Base-by-base conservation (phyloP, 2,797 vertebrate genomes). In the Phylloscopus collybita region DNA sequence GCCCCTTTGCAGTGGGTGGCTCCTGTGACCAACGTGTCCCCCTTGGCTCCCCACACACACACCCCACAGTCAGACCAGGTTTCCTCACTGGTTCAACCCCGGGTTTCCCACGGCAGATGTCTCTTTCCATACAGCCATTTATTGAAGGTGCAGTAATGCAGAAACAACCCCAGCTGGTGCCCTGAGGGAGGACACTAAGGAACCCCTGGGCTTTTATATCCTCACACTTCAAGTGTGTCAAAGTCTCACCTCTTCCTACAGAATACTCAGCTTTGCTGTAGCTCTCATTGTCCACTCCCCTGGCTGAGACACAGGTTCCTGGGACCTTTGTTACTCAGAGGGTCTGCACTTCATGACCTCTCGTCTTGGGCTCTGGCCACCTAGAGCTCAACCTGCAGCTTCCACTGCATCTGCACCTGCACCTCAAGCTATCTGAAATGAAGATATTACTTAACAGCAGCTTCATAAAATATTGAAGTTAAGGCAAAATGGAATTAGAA, bases 1-100 rank as follows among this genome's bases (percentile, higher is more conserved):
- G n/a, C 14, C 8, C 10, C 9, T 57, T 38, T 3, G 1, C 20
- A 29, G 57, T 0, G 2, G 20, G 20, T 0, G 0, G 29, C 25
- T 78, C 23, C 38, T 6, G 6, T 26, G 32, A 38, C 16, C 0
- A 1, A 57, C 0, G 0, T 10, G 40, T 21, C 29, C 9, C 2
- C 4, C 29, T 71, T 47, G n/a, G 13, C 17, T 83, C 38, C 36
- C 4, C n/a, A 51, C 36, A 38, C 13, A 56, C 22, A 4, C 36
- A 29, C 16, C 13, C 13, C 36, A 47, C 34, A 18, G 8, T 19
- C 44, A 76, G 36, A 64, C 14, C n/a, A 57, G 16, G 20, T 29
- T 57, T n/a, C 36, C 50, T n/a, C 25, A 25, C 3, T 1, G 0
- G 6, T n/a, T 56, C 23, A 2, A 2, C 19, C 36, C 6, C 6